Base-by-base conservation (phyloP, 2,797 vertebrate species). In the Sylvilagus floridanus region DNA sequence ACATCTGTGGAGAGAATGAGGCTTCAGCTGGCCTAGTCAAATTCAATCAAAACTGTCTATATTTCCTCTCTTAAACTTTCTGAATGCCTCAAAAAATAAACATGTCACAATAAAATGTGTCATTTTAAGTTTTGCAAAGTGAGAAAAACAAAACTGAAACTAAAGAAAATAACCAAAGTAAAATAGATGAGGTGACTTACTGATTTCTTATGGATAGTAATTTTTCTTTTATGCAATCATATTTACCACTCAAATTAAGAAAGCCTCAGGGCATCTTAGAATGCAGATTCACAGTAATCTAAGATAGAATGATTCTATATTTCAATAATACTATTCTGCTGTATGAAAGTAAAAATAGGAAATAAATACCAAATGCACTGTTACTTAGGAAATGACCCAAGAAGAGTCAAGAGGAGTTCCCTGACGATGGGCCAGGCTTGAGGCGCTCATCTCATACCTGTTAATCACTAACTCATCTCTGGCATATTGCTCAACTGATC, bases 21-120 rank as follows among this genome's bases (percentile, higher is more conserved):
- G 77, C 73, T 95, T 95, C 42, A 63, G 52, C 87, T 76, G 69
- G 73, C 54, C 13, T 78, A 79, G 82, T 89, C 26, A 83, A 86
- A 81, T 62, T 90, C 50, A 66, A 63, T 75, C 60, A 88, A 63
- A 63, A n/a, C 21, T 60, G 11, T 68, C 16, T 77, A 65, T 66
- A 30, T 78, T 69, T 54, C 62, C 5, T 65, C 30, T 75, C 72
- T 28, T 81, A 93, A 83, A 69, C 13, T 95, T 88, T 85, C 42
- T 95, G 26, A 77, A 85, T 85, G 22, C 28, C 42, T 94, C 5
- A 90, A 88, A 95, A 95, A 88, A 66, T 28, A 84, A 94, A 84
- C 13, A 11, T 72, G 72, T 9, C 26, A 90, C 26, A 90, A 77
- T 87, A 16, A 92, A 84, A 68, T 62, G 50, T 54, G 60, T n/a